Conservation (phyloP, 2,888 invertebrate genomes). For the Aradus depressus region DNA sequence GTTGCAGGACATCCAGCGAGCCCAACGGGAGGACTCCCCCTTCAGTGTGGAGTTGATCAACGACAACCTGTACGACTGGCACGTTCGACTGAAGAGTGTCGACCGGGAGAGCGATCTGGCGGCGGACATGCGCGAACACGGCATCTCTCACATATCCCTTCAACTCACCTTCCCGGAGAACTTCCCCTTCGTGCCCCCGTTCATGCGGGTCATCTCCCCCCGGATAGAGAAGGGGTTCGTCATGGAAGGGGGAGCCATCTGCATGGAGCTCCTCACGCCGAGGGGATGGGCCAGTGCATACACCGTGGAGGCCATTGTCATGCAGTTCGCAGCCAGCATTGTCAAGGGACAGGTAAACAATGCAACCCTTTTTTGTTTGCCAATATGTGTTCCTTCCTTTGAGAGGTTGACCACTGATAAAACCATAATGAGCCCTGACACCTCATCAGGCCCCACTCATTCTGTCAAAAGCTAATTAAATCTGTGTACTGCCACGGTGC, state of each 20-base stretch:
- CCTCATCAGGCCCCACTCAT: too few relatives aligned
- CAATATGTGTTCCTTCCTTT: too few relatives aligned
- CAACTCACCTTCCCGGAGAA: slow-evolving; percentile 77
- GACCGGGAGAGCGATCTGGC: slow-evolving; percentile 75
- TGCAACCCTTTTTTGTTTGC: too few relatives aligned
- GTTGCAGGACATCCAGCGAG: slow-evolving; percentile 63
- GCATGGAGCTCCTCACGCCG: slow-evolving; percentile 78
- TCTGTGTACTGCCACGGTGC: too few relatives aligned
- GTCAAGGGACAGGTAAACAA: slow-evolving; percentile 77
- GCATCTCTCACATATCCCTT: slow-evolving; percentile 57
- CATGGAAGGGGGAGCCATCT: slow-evolving; percentile 83
- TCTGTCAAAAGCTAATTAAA: too few relatives aligned
- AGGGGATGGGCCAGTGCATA: slow-evolving; percentile 81
- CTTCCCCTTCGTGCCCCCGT: slow-evolving; percentile 80
- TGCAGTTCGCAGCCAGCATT: slow-evolving; percentile 80
- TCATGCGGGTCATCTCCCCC: slow-evolving; percentile 56
- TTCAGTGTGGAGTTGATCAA: slow-evolving; percentile 76
- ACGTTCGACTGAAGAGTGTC: slow-evolving; percentile 66
- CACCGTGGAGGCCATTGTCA: slow-evolving; percentile 75
- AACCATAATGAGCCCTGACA: too few relatives aligned
- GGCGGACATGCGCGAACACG: slow-evolving; percentile 66
- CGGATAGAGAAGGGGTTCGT: slow-evolving; percentile 75
- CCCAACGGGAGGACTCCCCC: slow-evolving; percentile 58
- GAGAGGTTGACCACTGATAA: too few relatives aligned
- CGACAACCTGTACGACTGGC: slow-evolving; percentile 81